phyloP scores from a whole-genome alignment of 2,113 vertebrate genomes.

The Ptilorrhoa leucosticta region DNA sequence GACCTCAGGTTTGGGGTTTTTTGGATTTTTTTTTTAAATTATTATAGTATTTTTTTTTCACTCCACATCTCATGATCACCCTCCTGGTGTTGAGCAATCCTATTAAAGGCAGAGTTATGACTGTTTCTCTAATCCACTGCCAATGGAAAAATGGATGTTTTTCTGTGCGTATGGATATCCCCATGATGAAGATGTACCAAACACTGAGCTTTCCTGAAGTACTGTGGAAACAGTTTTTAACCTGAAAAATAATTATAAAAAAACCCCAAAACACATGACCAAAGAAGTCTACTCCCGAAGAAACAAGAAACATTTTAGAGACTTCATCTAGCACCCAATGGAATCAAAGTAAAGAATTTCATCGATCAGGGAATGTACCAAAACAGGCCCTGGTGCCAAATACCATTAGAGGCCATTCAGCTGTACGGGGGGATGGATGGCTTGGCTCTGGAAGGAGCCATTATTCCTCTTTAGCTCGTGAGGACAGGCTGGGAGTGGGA shows the following conservation, averaged over 20 bases:
- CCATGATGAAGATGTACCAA: background rate
- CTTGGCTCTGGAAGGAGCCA: background rate
- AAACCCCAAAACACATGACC: fast-evolving
- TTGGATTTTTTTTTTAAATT: background rate
- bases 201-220: background rate
- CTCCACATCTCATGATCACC: background rate
- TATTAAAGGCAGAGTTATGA: background rate
- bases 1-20: background rate
- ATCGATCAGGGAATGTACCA: background rate
- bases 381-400: background rate
- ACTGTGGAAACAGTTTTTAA: background rate
- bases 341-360: background rate
- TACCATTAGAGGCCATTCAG: background rate
- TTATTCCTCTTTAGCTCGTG: background rate
- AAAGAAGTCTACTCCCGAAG: background rate
- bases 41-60: background rate
- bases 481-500: slow-evolving; percentile 24
- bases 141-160: background rate
- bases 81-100: background rate
- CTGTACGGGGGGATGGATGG: background rate
- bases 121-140: background rate
- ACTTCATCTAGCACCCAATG: background rate
- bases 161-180: background rate
- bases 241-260: background rate
- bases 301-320: background rate